phyloP scores from a whole-genome alignment of 1,140 invertebrate species.

The Trichogramma pretiosum region DNA sequence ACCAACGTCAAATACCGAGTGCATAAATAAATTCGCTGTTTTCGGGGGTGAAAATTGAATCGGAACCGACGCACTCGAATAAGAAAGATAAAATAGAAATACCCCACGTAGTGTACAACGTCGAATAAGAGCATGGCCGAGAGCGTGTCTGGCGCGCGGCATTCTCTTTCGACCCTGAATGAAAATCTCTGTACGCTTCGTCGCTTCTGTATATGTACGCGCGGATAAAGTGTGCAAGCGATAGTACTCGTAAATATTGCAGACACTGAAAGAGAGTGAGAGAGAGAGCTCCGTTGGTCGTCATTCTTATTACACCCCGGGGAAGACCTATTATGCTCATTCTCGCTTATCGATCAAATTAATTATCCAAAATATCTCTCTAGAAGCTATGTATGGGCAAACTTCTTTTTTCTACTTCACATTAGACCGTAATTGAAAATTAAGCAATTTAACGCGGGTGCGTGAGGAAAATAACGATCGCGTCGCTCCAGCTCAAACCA shows the following conservation, averaged over 20 bases:
- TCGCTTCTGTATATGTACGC: too few species aligned
- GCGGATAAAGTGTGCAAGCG: conserved; percentile 19
- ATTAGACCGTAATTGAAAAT: too few species aligned
- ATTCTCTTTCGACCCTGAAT: conserved; percentile 13
- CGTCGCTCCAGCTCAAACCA: too few species aligned
- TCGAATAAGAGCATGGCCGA: too few species aligned
- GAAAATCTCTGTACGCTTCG: conserved; percentile 37
- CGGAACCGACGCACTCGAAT: not conserved
- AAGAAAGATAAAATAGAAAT: too few species aligned
- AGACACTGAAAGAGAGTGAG: not conserved
- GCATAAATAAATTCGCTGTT: too few species aligned
- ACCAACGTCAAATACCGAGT: not conserved
- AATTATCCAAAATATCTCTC: conserved; percentile 42
- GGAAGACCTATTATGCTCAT: conserved; percentile 40
- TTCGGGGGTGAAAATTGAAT: too few species aligned
- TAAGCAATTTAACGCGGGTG: too few species aligned
- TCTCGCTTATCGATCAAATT: conserved; percentile 33
- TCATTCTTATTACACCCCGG: conserved; percentile 33
- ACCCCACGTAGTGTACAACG: too few species aligned
- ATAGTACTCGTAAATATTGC: conserved; percentile 42
- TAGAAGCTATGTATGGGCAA: not conserved
- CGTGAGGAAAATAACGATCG: too few species aligned
- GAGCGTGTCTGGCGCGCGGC: too few species aligned
- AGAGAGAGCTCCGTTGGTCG: conserved; percentile 22
- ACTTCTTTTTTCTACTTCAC: not conserved